Percentiles rank a stretch among this genome's conserved stretches.
phyloP scores from a whole-genome alignment of 2,888 invertebrate genomes.

The Scaptomyza tumidula region DNA sequence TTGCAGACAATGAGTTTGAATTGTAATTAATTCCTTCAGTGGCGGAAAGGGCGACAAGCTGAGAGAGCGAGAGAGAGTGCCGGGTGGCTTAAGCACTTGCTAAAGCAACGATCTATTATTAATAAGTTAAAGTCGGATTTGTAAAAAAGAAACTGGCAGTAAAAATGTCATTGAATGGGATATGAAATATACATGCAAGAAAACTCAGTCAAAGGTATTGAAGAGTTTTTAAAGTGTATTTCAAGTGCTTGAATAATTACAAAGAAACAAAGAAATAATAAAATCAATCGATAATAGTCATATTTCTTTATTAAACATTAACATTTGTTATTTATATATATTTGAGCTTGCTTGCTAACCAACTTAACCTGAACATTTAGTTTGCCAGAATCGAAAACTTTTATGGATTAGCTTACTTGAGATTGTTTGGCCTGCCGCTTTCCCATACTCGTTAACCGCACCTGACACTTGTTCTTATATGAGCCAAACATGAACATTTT shows the following conservation, averaged over 20 bases:
- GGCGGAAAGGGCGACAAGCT: background rate
- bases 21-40: conserved; percentile 66
- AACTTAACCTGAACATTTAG: too few relatives aligned
- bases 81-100: background rate
- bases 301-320: too few relatives aligned
- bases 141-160: background rate
- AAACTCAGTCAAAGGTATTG: background rate
- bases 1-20: conserved; percentile 62
- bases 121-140: conserved; percentile 6
- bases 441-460: background rate
- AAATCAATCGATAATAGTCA: too few relatives aligned
- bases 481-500: background rate
- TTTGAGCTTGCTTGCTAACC: too few relatives aligned
- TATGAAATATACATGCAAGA: background rate
- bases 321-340: too few relatives aligned
- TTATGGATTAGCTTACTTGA: too few relatives aligned
- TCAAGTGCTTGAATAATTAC: too few relatives aligned
- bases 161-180: background rate
- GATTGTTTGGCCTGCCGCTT: background rate
- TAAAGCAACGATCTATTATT: conserved; percentile 12
- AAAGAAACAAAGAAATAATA: too few relatives aligned
- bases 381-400: too few relatives aligned
- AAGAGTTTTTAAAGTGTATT: background rate
- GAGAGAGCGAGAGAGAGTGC: background rate
- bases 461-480: background rate